Evolutionary conservation across 1,140 invertebrate species (phyloP).

Genomic region (Brachionus rubens): DNA sequence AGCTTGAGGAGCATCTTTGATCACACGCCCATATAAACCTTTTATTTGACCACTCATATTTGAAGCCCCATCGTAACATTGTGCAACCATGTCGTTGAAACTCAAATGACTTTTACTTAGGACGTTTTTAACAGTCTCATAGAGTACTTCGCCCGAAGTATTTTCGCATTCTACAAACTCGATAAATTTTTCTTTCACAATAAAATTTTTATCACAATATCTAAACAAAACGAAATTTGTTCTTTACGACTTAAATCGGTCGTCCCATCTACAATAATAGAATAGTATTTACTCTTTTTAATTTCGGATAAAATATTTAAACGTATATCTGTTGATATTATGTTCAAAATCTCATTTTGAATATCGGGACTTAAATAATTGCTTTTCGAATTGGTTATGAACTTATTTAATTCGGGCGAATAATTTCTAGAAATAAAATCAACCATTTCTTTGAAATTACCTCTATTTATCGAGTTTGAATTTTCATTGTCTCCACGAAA

Average conservation of each 20-base stretch:
- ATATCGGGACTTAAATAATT: background rate
- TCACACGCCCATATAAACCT: background rate
- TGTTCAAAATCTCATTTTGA: constrained; percentile 17
- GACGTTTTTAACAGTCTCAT: background rate
- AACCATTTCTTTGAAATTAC: constrained; percentile 22
- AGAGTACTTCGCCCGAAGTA: background rate
- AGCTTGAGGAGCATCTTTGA: background rate
- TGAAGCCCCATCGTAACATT: constrained; percentile 6
- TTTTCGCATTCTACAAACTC: background rate
- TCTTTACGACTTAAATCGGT: background rate
- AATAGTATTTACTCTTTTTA: background rate
- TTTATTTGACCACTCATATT: constrained; percentile 1
- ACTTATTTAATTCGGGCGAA: background rate
- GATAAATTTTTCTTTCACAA: constrained; percentile 23
- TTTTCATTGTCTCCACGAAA: background rate
- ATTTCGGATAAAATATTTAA: background rate
- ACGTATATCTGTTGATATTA: background rate
- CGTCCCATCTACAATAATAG: constrained; percentile 8
- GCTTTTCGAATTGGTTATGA: background rate
- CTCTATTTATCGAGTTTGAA: background rate
- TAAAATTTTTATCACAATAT: background rate
- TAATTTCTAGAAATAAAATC: background rate
- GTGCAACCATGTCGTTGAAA: constrained; percentile 5
- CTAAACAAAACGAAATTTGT: constrained; percentile 13
- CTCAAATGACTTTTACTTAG: background rate